phyloP scores from a whole-genome alignment of 2,113 vertebrate genomes.

The Microcebus lehilahytsara region DNA sequence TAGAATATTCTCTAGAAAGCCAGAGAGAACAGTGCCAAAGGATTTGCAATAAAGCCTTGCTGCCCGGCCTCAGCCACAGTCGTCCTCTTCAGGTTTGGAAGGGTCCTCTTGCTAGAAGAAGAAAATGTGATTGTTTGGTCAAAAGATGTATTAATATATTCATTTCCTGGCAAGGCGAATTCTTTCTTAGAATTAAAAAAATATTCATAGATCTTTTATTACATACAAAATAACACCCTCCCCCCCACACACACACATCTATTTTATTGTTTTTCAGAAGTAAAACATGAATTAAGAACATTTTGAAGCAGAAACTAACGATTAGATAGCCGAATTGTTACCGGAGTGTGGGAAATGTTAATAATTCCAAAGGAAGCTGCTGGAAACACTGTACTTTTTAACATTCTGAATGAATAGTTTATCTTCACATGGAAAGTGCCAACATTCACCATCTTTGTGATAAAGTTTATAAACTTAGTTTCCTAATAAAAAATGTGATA shows the following conservation, averaged over 20 bases:
- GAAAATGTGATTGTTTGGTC: not conserved
- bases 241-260: not conserved
- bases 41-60: not conserved
- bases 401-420: not conserved
- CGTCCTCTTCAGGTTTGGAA: not conserved
- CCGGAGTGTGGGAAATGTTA: not conserved
- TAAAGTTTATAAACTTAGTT: not conserved
- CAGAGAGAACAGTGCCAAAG: not conserved
- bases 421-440: not conserved
- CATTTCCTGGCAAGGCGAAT: not conserved
- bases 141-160: not conserved
- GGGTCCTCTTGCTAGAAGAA: not conserved
- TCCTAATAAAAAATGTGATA: not conserved
- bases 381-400: not conserved
- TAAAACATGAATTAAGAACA: constrained; percentile 8
- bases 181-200: not conserved
- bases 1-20: not conserved
- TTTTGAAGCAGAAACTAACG: not conserved
- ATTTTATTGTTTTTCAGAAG: not conserved
- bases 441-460: not conserved
- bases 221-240: not conserved
- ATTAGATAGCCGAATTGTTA: not conserved
- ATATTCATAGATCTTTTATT: not conserved
- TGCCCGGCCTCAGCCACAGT: rapidly evolving
- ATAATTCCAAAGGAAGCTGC: not conserved